phyloP scores from a whole-genome alignment of 2,888 invertebrate species.

The Geophilus truncorum region DNA sequence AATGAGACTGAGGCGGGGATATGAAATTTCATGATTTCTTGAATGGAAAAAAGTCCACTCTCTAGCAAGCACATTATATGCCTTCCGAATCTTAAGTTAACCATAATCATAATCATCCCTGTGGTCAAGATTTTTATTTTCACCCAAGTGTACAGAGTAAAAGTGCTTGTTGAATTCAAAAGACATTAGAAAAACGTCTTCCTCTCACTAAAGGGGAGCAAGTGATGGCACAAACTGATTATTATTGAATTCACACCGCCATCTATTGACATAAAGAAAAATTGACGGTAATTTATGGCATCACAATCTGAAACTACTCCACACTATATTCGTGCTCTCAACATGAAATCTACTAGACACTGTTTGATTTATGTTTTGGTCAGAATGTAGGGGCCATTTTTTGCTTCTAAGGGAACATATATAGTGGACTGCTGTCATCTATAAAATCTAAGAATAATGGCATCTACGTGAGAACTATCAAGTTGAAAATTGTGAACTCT shows the following conservation, averaged over 20 bases:
- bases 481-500: neutral
- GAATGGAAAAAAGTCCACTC: neutral
- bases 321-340: neutral
- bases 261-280: neutral
- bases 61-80: neutral
- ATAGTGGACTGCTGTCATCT: neutral
- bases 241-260: neutral
- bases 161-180: too few species aligned
- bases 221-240: neutral
- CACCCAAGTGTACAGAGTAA: too few species aligned
- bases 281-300: neutral
- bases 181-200: too few species aligned
- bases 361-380: neutral
- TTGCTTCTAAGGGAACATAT: neutral
- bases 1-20: neutral
- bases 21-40: neutral
- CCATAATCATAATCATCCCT: neutral
- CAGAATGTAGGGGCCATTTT: neutral
- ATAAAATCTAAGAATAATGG: neutral
- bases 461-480: neutral
- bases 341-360: neutral
- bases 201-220: neutral
- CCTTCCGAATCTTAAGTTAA: neutral
- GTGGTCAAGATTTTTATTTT: neutral
- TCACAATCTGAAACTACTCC: neutral